phyloP scores from a whole-genome alignment of 2,113 vertebrate genomes.

The Etia nguti region DNA sequence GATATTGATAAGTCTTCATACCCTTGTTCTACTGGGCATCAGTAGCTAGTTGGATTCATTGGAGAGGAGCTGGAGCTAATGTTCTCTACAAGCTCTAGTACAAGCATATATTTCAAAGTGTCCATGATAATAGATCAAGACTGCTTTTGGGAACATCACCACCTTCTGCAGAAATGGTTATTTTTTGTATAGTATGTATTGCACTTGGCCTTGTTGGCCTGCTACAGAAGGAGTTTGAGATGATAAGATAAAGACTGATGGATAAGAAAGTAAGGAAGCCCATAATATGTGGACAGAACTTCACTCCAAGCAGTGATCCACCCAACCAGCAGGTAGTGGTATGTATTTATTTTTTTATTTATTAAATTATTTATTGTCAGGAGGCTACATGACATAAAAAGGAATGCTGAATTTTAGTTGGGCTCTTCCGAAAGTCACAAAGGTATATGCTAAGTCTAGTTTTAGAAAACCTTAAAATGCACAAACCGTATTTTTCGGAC shows the following conservation, averaged over 20 bases:
- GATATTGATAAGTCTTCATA: not conserved
- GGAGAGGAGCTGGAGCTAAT: not conserved
- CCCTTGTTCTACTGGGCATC: not conserved
- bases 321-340: not conserved
- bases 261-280: not conserved
- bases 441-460: not conserved
- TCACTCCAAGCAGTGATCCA: not conserved
- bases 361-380: not conserved
- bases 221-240: not conserved
- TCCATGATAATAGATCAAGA: not conserved
- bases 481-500: too few relatives aligned
- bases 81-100: fast-evolving
- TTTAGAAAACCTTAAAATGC: not conserved
- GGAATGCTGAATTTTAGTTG: not conserved
- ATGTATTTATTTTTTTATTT: not conserved
- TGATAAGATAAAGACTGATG: not conserved
- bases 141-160: not conserved
- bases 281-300: not conserved
- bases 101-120: not conserved
- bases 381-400: not conserved
- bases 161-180: not conserved
- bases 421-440: not conserved
- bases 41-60: not conserved
- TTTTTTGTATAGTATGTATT: not conserved
- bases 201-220: not conserved